These are phyloP conservation scores for Channallabes apus DNA, from an alignment of 2,797 vertebrate species.

Conservation along the genomic window DNA sequence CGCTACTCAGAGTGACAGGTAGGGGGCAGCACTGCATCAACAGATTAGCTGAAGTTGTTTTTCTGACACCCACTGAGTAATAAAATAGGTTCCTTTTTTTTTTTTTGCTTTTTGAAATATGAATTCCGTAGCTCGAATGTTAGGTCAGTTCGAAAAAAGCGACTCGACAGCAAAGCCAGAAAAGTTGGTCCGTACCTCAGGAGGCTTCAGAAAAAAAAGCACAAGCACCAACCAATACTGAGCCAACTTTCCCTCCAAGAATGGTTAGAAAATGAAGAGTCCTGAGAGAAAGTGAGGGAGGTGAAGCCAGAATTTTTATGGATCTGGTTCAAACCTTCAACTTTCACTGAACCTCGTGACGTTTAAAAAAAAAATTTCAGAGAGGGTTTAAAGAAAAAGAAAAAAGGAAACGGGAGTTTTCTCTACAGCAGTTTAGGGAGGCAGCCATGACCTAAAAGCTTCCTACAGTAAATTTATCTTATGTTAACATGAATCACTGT, in stretches of 20 bases:
- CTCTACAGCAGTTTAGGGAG: conserved; percentile 12
- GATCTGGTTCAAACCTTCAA: conserved; percentile 46
- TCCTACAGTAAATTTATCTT: conserved; percentile 28
- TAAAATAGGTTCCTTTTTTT: background rate
- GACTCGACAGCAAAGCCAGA: background rate
- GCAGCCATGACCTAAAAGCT: conserved; percentile 14
- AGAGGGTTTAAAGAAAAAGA: background rate
- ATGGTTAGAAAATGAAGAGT: conserved; percentile 21
- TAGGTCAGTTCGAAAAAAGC: background rate
- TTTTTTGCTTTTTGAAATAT: conserved; percentile 12
- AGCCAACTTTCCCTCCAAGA: conserved; percentile 30
- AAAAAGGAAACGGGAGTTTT: conserved; percentile 26
- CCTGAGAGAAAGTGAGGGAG: conserved; percentile 4
- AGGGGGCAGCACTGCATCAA: conserved; percentile 51
- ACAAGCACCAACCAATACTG: background rate
- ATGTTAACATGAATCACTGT: conserved; percentile 1
- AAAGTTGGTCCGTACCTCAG: conserved; percentile 1
- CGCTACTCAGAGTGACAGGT: conserved; percentile 5
- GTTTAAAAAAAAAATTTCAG: background rate
- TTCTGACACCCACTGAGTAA: conserved; percentile 11
- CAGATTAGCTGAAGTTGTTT: background rate
- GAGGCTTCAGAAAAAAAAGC: background rate
- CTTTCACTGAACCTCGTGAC: conserved; percentile 48
- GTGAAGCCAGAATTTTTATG: conserved; percentile 39
- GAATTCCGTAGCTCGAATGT: conserved; percentile 4